Evolutionary conservation across 2,888 invertebrate species (phyloP), one percentile per base, ranked within the genome.

Genomic region (Alloplasta piceator): DNA sequence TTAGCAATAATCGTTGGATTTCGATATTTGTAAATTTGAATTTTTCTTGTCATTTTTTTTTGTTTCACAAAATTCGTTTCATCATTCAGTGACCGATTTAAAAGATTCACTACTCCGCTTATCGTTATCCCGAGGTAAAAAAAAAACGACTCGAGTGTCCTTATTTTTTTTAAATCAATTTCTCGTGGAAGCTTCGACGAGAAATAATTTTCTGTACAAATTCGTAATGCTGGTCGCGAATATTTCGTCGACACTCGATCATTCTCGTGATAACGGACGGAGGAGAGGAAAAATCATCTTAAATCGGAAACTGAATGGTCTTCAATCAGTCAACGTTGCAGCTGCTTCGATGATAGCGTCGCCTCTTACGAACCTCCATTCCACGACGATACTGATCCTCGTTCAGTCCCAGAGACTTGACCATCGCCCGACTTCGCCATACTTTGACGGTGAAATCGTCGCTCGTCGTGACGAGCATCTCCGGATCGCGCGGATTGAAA

Each of bases 381-480:
- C 93, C 94, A 77, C 90, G 90, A 46, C 88, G 90, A 78, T 92
- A 92, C 26, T 88, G 85, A n/a, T 91, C 85, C 63, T 92, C 92
- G 78, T 93, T 90, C 61, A 93, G 88, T 39, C 92, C 93, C 68
- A 94, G 89, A 58, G 92, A 86, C 79, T 92, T 92, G 0, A 93
- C 92, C 91, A 92, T 93, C 0, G 93, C 92, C 63, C 93, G 91
- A 81, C 94, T 93, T 64, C 94, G 91, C 93, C 93, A 93, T 66
- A 96, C 93, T 93, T 97, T 97, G 67, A 97, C 94, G 5, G 95
- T 95, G 87, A 94, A 94, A 92, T 97, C 97, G 90, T 97, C 97
- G 74, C 97, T 96, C 7, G 96, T 96, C 5, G 97, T 96, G 6
- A 97, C 95, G 41, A 97, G 92, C 95, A 97, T 96, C 92, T 96